A percentile compares a stretch with the other conserved stretches of the same genome.
Evolutionary conservation across 2,888 invertebrate genomes (phyloP).

Genomic region (Tridacna gigas): DNA sequence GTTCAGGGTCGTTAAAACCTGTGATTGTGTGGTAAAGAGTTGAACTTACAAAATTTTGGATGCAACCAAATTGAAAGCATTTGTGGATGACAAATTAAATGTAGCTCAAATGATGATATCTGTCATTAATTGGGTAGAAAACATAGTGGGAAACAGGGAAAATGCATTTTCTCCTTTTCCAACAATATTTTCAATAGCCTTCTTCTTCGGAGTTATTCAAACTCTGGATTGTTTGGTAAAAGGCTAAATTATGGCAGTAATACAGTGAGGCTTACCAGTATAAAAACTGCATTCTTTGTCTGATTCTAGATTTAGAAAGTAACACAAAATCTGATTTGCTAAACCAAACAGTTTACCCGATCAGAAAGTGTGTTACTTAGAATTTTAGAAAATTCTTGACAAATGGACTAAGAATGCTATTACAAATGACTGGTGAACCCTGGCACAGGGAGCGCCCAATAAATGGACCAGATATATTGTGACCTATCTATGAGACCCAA

Average conservation of each 20-base stretch:
- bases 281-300: too few relatives aligned
- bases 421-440: too few relatives aligned
- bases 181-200: background rate
- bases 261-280: background rate
- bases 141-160: background rate
- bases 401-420: too few relatives aligned
- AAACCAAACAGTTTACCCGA: background rate
- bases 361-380: too few relatives aligned
- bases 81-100: background rate
- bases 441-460: too few relatives aligned
- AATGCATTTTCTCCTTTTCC: background rate
- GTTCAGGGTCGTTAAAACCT: too few relatives aligned
- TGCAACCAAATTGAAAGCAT: too few relatives aligned
- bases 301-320: background rate
- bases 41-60: too few relatives aligned
- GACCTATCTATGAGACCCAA: too few relatives aligned
- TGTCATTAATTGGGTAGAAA: background rate
- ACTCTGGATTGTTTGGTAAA: background rate
- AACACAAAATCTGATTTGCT: background rate
- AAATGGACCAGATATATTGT: too few relatives aligned
- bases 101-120: background rate
- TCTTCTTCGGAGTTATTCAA: background rate
- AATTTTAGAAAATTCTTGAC: too few relatives aligned
- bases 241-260: background rate
- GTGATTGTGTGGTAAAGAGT: too few relatives aligned